Evolutionary conservation across 2,797 vertebrate species (phyloP).

Genomic region (Myotis daubentonii): DNA sequence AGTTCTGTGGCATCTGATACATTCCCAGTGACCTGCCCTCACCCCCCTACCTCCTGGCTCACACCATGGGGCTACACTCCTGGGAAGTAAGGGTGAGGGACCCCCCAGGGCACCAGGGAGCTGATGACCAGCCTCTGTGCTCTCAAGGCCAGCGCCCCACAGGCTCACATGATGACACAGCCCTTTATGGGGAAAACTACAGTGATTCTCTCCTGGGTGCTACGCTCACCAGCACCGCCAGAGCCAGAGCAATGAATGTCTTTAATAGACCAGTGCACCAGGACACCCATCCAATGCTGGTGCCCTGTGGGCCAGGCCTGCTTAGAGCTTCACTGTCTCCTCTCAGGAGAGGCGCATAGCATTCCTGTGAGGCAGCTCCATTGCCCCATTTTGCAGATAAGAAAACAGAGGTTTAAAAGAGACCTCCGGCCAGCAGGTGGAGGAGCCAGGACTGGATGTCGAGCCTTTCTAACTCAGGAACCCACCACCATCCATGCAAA

Average conservation of each 20-base stretch:
- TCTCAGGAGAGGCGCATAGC: background rate
- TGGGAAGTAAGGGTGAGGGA: background rate
- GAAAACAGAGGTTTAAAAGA: background rate
- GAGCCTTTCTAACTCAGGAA: background rate
- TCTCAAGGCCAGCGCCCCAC: background rate
- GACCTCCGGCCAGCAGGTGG: background rate
- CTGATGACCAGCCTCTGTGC: background rate
- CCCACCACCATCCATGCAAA: accelerated
- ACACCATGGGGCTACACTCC: background rate
- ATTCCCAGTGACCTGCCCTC: accelerated
- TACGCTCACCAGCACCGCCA: background rate
- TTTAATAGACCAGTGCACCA: background rate
- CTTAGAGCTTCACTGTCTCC: accelerated
- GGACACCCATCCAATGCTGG: accelerated
- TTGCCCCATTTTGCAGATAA: too few relatives aligned
- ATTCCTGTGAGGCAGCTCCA: too few relatives aligned
- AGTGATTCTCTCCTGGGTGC: accelerated
- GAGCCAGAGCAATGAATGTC: background rate
- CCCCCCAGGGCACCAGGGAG: background rate
- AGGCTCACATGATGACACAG: background rate
- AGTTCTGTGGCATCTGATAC: background rate
- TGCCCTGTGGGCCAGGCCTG: accelerated
- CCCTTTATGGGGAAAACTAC: background rate
- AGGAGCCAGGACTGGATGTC: background rate
- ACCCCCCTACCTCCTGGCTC: background rate